A percentile compares a stretch with the other conserved stretches of the same genome.
phyloP scores from a whole-genome alignment of 1,140 invertebrate species.

The Papilio aristodemus region DNA sequence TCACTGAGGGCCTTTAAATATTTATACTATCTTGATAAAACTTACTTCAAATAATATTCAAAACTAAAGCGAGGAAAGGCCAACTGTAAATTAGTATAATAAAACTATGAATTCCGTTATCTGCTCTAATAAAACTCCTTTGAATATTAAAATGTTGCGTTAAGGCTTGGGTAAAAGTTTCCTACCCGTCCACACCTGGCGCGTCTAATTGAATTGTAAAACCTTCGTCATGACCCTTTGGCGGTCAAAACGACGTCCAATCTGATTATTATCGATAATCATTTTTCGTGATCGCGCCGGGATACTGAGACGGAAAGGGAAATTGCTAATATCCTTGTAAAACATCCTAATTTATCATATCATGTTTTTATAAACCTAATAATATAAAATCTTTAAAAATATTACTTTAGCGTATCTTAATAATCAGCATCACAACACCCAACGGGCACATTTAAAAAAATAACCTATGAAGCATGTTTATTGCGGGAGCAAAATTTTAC shows the following conservation, averaged over 20 bases:
- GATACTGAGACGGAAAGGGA: conserved; percentile 51
- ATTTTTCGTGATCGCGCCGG: conserved; percentile 59
- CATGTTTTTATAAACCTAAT: conserved; percentile 35
- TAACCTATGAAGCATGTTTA: conserved; percentile 56
- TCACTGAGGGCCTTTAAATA: conserved; percentile 44
- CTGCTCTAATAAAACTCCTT: conserved; percentile 58
- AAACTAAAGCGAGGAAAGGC: conserved; percentile 42
- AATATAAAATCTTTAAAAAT: conserved; percentile 40
- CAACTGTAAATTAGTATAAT: conserved; percentile 51
- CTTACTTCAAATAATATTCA: conserved; percentile 48
- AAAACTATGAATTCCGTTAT: conserved; percentile 63
- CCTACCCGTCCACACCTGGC: conserved; percentile 69
- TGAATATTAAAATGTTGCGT: conserved; percentile 67
- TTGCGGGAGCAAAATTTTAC: conserved; percentile 60
- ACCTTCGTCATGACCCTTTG: conserved; percentile 72
- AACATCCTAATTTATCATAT: conserved; percentile 28
- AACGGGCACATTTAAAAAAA: conserved; percentile 63
- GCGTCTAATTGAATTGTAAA: conserved; percentile 77
- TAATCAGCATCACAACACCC: conserved; percentile 53
- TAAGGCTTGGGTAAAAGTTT: conserved; percentile 55
- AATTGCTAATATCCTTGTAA: conserved; percentile 48
- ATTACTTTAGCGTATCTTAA: conserved; percentile 41
- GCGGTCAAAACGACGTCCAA: conserved; percentile 65
- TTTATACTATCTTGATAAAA: conserved; percentile 43
- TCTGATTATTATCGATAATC: conserved; percentile 71